Evolutionary conservation across 2,888 invertebrate genomes (phyloP), one percentile per base, ranked within the genome.

Genomic region (Lissocephala sabroskyi): DNA sequence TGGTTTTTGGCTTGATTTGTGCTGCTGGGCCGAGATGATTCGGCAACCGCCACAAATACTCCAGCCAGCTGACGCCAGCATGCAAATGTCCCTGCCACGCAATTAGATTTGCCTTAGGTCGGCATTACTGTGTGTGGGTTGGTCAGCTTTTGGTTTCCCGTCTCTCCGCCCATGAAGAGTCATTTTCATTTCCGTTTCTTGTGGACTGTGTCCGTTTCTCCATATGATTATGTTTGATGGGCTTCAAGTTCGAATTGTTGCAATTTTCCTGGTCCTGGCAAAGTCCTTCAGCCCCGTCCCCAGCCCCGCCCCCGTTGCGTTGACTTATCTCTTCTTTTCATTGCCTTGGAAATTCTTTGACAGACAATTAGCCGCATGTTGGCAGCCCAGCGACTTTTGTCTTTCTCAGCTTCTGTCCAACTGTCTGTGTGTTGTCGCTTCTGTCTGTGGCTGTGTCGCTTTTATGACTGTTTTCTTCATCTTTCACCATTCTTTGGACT

Each of bases 91-190:
- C 65, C 59, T 61, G 68, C 59, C 66, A 63, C 70, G 62, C 71
- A 70, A 70, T 70, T 70, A 70, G 68, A 71, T 71, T 71, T 76
- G 63, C 74, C 71, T 76, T 76, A 68, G 77, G 77, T 71, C 62
- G 73, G 77, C 71, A 71, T 71, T 71, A 76, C 67, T 46, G 44
- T 63, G 66, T 66, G 66, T 59, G 57, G 59, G 57, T 23, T 23
- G 3, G 7, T 23, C 23, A 23, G 23, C 23, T 23, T 23, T 73
- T 56, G 58, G 58, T 59, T 62, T 42, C 50, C 41, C 53, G 58
- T 46, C 54, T 49, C 51, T 58, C 45, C 47, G 23, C 23, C 23
- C 7, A 23, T 7, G 23, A 23, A 23, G 23, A 3, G 4, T 23
- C 23, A 23, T 23, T 23, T 3, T 23, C 23, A 23, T 23, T 23